Evolutionary conservation across 1,140 invertebrate species (phyloP).

Genomic region (Ylistrum balloti): DNA sequence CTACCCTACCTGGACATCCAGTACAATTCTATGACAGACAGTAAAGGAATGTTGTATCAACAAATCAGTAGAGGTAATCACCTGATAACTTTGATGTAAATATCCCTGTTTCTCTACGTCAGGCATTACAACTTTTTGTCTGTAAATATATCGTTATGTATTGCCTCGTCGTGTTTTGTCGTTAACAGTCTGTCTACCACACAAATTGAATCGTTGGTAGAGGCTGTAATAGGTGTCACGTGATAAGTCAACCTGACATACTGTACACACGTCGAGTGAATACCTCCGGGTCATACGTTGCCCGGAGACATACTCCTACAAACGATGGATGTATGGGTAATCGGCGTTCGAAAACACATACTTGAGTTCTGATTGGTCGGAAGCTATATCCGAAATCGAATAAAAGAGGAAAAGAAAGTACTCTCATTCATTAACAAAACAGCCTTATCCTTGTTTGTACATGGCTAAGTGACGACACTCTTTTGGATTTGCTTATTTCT

Average conservation of each 20-base stretch:
- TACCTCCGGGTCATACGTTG: slow-evolving; percentile 14
- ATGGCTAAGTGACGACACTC: not conserved
- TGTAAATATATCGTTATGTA: slow-evolving; percentile 18
- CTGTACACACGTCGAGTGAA: not conserved
- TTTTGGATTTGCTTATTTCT: too few species aligned
- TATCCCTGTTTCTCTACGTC: not conserved
- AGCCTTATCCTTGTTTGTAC: not conserved
- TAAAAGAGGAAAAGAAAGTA: slow-evolving; percentile 40
- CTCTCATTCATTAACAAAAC: not conserved
- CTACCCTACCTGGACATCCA: not conserved
- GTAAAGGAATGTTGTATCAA: not conserved
- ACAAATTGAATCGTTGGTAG: not conserved
- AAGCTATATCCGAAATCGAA: slow-evolving; percentile 15
- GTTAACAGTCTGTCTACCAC: not conserved
- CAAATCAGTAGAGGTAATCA: not conserved
- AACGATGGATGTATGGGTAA: slow-evolving; percentile 38
- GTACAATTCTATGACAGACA: slow-evolving; percentile 4
- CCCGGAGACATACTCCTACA: slow-evolving; percentile 24
- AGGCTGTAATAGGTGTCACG: not conserved
- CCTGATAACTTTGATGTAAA: slow-evolving; percentile 11
- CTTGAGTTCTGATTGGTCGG: slow-evolving; percentile 24
- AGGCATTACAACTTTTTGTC: not conserved
- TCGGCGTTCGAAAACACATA: slow-evolving; percentile 31
- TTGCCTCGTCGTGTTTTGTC: not conserved
- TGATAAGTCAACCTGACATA: slow-evolving; percentile 7